These are phyloP conservation scores for Subanguina moxae DNA, from an alignment of 1,140 invertebrate species.

Conservation along the genomic window DNA sequence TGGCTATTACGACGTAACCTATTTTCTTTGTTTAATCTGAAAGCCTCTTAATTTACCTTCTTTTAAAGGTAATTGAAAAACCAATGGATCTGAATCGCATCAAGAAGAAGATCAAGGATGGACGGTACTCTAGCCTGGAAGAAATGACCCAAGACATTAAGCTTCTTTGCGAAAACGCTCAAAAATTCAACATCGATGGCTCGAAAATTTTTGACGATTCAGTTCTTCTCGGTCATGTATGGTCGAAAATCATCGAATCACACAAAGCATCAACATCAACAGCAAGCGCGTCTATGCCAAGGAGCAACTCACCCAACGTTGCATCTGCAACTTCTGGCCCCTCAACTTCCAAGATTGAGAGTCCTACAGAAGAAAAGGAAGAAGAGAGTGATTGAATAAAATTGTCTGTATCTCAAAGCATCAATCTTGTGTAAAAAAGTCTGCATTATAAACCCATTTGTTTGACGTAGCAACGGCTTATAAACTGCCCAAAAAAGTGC, in stretches of 20 bases:
- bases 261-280: conserved; percentile 1
- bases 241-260: conserved; percentile 13
- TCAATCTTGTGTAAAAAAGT: no score
- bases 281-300: background rate
- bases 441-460: no score
- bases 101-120: conserved; percentile 33
- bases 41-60: no score
- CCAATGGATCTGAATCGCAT: conserved; percentile 36
- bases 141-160: conserved; percentile 31
- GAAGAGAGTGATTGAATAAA: no score
- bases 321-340: no score
- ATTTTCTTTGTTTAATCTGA: no score
- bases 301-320: no score
- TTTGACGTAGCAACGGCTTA: no score
- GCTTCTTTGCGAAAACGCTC: conserved; percentile 33
- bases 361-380: background rate
- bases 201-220: conserved; percentile 33
- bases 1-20: conserved; percentile 27
- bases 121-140: conserved; percentile 19
- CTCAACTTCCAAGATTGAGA: background rate
- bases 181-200: conserved; percentile 33
- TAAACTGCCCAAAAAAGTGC: no score
- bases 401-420: no score
- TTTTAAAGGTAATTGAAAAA: conserved; percentile 21
- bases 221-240: conserved; percentile 28